Percentiles rank a stretch among this genome's conserved stretches.
Conservation (phyloP, 2,888 invertebrate species). For the Neoaliturus tenellus region DNA sequence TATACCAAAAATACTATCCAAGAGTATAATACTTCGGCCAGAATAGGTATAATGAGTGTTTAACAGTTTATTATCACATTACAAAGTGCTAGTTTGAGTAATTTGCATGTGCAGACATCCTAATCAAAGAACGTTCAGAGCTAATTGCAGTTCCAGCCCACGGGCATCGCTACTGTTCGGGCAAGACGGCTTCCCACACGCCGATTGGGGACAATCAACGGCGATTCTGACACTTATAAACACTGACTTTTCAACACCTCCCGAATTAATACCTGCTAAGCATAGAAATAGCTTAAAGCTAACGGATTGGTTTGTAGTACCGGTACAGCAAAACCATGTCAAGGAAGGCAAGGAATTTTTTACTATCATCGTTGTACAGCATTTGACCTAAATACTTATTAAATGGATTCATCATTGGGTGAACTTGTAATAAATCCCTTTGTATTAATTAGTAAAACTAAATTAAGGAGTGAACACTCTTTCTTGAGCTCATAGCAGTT, state of each 20-base stretch:
- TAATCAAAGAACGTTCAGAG: constrained; percentile 9
- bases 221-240: not conserved
- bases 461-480: no score
- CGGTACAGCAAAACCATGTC: no score
- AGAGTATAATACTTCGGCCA: no score
- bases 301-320: not conserved
- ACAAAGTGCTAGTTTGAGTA: constrained; percentile 19
- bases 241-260: not conserved
- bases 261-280: not conserved
- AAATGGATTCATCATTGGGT: no score
- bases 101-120: constrained; percentile 18
- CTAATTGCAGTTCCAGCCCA: not conserved
- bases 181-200: not conserved
- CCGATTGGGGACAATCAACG: not conserved
- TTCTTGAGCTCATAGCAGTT: no score
- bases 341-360: no score
- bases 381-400: no score
- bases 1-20: not conserved
- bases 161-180: not conserved
- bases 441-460: no score
- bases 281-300: not conserved
- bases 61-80: constrained; percentile 22
- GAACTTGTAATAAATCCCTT: no score
- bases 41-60: not conserved
- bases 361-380: no score